Evolutionary conservation across 2,797 vertebrate genomes (phyloP), one percentile per base, ranked within the genome.

Genomic region (Lepus oiostolus): DNA sequence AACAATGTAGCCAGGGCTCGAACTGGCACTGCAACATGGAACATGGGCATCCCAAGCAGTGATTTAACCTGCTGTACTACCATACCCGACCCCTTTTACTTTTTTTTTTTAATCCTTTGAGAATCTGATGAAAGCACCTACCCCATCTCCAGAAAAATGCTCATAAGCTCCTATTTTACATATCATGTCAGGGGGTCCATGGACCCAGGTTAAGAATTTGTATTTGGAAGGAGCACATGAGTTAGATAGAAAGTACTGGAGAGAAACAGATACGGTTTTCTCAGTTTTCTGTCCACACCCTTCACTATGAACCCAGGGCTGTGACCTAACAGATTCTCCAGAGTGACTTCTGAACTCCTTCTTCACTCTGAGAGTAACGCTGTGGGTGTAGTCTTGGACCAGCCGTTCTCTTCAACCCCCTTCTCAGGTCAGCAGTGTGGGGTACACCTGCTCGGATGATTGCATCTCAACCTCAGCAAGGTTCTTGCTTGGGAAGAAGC

Each of bases 311-410:
- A 42, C 71, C n/a, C 38, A 4, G 28, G 50, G 10, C 68, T 35
- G 2, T 2, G 54, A 42, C 21, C 7, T 4, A 10, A n/a, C n/a
- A 54, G 72, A 22, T 32, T n/a, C 88, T 83, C 47, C 12, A 16
- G 28, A 63, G 68, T 13, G 35, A 5, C 5, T 3, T 16, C 38
- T 21, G 2, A 1, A 0, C 0, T 4, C 42, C 54, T 52, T 22
- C 38, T 26, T 30, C 19, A 1, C 32, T 35, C 60, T 5, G 70
- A 42, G 38, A 9, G 32, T 2, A 7, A 6, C 19, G 58, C 12
- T n/a, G 80, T 2, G 5, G 74, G 38, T 0, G 2, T 71, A 13
- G 22, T 12, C 7, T 11, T 2, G 30, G 2, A 38, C 76, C 38
- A 35, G 28, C 28, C 4, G 1, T 32, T 30, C 7, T 22, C 12